phyloP scores from a whole-genome alignment of 2,888 invertebrate species.

The Acleris sparsana region DNA sequence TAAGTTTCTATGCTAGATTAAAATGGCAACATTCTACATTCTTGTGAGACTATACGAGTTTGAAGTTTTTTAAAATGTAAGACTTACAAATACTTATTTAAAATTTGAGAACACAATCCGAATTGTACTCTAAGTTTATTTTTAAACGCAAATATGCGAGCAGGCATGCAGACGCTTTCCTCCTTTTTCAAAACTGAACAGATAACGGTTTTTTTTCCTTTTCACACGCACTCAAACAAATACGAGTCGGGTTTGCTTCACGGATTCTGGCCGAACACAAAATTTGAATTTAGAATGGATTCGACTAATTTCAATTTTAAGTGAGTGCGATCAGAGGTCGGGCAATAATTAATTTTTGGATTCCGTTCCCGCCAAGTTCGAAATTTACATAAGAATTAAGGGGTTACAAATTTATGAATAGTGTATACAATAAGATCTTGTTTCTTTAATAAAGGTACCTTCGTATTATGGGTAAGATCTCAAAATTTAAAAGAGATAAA shows the following conservation, averaged over 20 bases:
- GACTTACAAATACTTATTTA: no score
- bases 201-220: constrained; percentile 11
- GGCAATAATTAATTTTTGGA: constrained; percentile 15
- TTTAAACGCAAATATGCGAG: neutral
- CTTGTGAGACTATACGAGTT: no score
- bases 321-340: constrained; percentile 18
- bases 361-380: neutral
- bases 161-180: neutral
- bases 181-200: constrained; percentile 16
- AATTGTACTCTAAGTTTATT: no score
- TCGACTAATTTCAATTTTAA: constrained; percentile 34
- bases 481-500: no score
- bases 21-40: no score
- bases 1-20: no score
- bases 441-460: no score
- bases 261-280: constrained; percentile 15
- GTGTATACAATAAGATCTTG: no score
- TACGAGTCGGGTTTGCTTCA: constrained; percentile 8
- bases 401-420: neutral
- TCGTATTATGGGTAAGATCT: no score
- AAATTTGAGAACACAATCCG: no score
- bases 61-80: no score
- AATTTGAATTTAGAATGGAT: constrained; percentile 36
- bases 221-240: constrained; percentile 13
- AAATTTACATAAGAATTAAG: constrained; percentile 2